phyloP scores from a whole-genome alignment of 1,140 invertebrate species.

The Heliconius eleuchia region DNA sequence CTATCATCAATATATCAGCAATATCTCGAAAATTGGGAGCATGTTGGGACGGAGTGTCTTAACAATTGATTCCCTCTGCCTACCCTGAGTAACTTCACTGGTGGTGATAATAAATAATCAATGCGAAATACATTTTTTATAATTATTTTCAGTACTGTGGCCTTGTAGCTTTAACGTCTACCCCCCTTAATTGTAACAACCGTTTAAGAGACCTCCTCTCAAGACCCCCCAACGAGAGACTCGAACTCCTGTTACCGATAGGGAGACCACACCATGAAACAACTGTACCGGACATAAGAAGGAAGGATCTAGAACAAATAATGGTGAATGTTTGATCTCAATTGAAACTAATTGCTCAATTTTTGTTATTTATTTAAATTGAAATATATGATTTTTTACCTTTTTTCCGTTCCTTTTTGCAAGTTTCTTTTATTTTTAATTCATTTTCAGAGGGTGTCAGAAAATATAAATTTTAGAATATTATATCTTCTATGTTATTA shows the following conservation, averaged over 20 bases:
- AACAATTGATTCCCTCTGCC: too few relatives aligned
- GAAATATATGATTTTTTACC: neutral
- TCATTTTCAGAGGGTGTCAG: too few relatives aligned
- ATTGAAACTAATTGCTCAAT: slow-evolving; percentile 17
- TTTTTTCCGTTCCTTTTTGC: neutral
- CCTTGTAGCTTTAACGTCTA: slow-evolving; percentile 91
- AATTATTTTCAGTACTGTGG: slow-evolving; percentile 87
- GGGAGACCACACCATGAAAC: slow-evolving; percentile 90
- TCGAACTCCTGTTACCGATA: slow-evolving; percentile 90
- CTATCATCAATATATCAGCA: too few relatives aligned
- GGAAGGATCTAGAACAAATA: slow-evolving; percentile 90
- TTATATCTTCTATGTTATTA: too few relatives aligned
- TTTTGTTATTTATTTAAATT: slow-evolving; percentile 2
- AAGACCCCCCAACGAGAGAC: slow-evolving; percentile 90
- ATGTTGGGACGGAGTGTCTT: too few relatives aligned
- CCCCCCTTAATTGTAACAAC: slow-evolving; percentile 93
- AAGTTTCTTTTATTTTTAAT: neutral
- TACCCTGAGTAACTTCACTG: too few relatives aligned
- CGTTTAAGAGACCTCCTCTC: slow-evolving; percentile 87
- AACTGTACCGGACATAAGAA: slow-evolving; percentile 88
- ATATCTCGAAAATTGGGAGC: too few relatives aligned
- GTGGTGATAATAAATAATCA: too few relatives aligned
- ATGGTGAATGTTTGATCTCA: slow-evolving; percentile 71
- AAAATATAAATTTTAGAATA: too few relatives aligned
- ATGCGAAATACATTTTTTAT: neutral